Evolutionary conservation across 2,113 vertebrate species (phyloP), one percentile per base, ranked within the genome.

Genomic region (Xiphias gladius): DNA sequence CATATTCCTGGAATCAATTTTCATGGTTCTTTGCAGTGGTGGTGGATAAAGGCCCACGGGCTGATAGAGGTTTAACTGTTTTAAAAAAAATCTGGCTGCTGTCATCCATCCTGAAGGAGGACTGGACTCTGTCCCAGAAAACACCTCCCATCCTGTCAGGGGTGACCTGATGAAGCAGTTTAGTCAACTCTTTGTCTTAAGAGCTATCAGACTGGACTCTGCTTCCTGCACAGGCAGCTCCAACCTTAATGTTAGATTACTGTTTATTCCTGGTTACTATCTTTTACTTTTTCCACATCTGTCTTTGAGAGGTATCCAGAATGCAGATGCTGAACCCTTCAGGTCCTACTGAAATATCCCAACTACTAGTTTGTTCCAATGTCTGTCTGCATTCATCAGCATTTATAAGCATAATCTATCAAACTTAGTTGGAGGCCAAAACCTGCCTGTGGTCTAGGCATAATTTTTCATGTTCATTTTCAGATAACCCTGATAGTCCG

Each of bases 41-140:
- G 32, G 19, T 59, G 39, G 64, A 68, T 68, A 4, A 59, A 28
- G 76, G 66, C 46, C 57, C 20, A 2, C 55, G 50, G 46, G 5
- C 24, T 64, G 43, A 39, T 24, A 14, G 4, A 73, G 57, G 19
- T 32, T 61, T 41, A 41, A 26, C 13, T 17, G n/a, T n/a, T n/a
- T n/a, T n/a, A 3, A 26, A 43, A 65, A 65, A 35, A 7, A 35
- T 4, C 3, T 35, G 35, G 11, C 37, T 41, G 37, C 28, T 17
- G 6, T 65, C 63, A 43, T 43, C 26, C 7, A 65, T 65, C 63
- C 61, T 76, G 17, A 7, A 66, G 62, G 26, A 58, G 74, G 50
- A 67, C 74, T 67, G 74, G 62, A 66, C 24, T 41, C 50, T 46
- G 63, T 76, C 62, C 62, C 48, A 76, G 48, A 65, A 62, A 41